These are phyloP conservation scores for Scaeva pyrastri DNA, from an alignment of 2,888 invertebrate species.

Conservation along the genomic window DNA sequence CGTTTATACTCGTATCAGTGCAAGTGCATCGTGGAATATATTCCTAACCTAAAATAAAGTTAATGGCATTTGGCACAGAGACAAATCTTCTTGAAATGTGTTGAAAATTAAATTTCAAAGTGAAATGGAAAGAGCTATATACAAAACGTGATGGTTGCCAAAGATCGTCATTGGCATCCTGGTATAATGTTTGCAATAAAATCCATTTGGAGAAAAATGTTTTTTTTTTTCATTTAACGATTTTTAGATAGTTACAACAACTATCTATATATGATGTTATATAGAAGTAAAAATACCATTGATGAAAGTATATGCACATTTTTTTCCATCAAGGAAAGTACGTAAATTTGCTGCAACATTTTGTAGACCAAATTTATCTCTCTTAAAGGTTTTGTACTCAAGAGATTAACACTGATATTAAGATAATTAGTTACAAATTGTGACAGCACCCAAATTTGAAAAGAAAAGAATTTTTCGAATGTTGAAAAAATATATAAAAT, in stretches of 20 bases:
- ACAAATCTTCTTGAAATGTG: slow-evolving; percentile 10
- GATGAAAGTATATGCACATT: too few relatives aligned
- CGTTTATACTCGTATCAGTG: background rate
- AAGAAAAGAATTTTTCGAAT: too few relatives aligned
- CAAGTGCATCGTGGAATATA: slow-evolving; percentile 3
- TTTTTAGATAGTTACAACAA: background rate
- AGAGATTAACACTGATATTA: too few relatives aligned
- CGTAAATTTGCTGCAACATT: too few relatives aligned
- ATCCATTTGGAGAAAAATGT: slow-evolving; percentile 1
- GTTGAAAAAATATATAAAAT: too few relatives aligned
- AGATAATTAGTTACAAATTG: too few relatives aligned
- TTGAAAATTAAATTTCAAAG: slow-evolving; percentile 24
- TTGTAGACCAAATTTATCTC: too few relatives aligned
- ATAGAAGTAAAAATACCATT: too few relatives aligned
- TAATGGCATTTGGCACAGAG: slow-evolving; percentile 13
- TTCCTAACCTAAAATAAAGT: background rate
- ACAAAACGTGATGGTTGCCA: slow-evolving; percentile 10
- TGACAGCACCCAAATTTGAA: too few relatives aligned
- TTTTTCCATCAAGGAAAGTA: too few relatives aligned
- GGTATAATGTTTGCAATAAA: slow-evolving; percentile 5
- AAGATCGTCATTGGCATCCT: background rate
- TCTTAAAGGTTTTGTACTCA: too few relatives aligned
- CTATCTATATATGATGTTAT: too few relatives aligned
- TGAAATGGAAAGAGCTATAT: background rate
- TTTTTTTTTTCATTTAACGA: background rate